These are phyloP conservation scores for Papilio aristodemus DNA, from an alignment of 1,140 invertebrate genomes.

Conservation along the genomic window DNA sequence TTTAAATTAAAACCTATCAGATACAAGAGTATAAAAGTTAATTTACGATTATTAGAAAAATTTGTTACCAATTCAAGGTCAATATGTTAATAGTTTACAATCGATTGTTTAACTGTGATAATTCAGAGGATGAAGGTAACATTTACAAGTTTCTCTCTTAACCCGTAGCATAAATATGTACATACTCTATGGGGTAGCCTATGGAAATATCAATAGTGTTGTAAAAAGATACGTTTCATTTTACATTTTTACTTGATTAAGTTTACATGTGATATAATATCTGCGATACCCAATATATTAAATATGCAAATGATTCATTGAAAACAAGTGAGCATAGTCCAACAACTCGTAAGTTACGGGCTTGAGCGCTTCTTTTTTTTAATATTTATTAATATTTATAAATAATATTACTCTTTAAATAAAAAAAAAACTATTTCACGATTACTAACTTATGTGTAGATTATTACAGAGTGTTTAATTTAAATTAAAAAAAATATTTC, in stretches of 20 bases:
- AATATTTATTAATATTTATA: no score
- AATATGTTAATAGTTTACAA: neutral
- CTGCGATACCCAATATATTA: neutral
- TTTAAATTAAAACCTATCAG: neutral
- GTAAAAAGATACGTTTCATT: no score
- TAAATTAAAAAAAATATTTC: neutral
- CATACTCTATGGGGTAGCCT: no score
- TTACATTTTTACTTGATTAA: slow-evolving; percentile 5
- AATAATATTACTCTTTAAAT: no score
- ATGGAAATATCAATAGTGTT: no score
- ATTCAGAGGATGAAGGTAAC: neutral
- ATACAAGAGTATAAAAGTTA: neutral
- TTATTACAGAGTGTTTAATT: neutral
- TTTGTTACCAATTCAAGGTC: neutral
- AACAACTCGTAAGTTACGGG: no score
- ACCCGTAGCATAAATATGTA: neutral
- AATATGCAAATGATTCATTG: no score
- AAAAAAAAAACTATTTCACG: no score
- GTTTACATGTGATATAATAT: neutral
- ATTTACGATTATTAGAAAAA: neutral
- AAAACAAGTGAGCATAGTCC: no score
- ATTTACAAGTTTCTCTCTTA: neutral
- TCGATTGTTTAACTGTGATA: neutral
- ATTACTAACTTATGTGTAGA: no score
- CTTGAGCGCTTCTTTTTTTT: no score